Base-by-base conservation (phyloP, 2,113 vertebrate species). In the Oxyura jamaicensis region DNA sequence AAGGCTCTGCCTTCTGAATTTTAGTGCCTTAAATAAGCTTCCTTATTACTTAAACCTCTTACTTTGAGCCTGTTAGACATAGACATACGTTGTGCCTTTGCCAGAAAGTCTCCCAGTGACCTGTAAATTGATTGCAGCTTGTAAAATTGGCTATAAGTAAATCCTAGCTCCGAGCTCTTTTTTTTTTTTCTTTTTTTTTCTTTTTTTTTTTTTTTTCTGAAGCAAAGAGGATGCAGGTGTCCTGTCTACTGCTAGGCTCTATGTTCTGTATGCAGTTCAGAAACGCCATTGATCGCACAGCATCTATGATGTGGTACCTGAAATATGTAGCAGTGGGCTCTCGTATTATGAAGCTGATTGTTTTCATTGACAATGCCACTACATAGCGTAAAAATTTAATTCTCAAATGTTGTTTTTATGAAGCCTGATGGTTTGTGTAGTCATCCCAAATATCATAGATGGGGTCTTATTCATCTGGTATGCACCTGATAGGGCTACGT, bases 21-120 rank as follows among this genome's bases (percentile, higher is more conserved):
- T 88, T 81, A 93, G 91, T 75, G 66, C 67, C 72, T 91, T 87
- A 87, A 96, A 94, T 82, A 95, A 91, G 66, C 62, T 79, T 87
- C 42, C 81, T 93, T 93, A 88, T 94, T 93, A 88, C 67, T 91
- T 96, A 92, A 95, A 96, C 83, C 31, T 91, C 86, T 91, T 91
- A 75, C 75, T 90, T 78, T 75, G 72, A 96, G 72, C 60, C 80
- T 82, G 77, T 85, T 83, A 87, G 77, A 87, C 88, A 63, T 59
- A 82, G 71, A 87, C 86, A 59, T 66, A 82, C 23, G 59, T 89
- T 94, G 73, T 81, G 52, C 72, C 75, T 92, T 90, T 90, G 59
- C 88, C 72, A 91, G 84, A 44, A 84, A 91, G 90, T 62, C 86
- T 97, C 60, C 58, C 66, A 44, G 72, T 93, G 89, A 93, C 85